Evolutionary conservation across 2,888 invertebrate genomes (phyloP), one percentile per base, ranked within the genome.

Genomic region (Ornithoptera priamus): DNA sequence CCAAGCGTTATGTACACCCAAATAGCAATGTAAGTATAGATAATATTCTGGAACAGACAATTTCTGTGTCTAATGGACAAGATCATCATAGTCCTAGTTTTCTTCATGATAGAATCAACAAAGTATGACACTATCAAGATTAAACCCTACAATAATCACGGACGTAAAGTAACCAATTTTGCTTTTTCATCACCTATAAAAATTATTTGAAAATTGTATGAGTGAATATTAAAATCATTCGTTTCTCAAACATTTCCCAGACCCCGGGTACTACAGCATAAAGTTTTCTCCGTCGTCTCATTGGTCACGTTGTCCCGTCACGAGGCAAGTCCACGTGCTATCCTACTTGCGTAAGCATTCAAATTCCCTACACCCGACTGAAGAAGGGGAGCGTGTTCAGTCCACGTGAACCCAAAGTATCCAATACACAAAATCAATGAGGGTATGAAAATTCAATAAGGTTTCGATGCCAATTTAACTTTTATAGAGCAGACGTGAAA

Each of bases 261-360:
- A 7, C 39, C 39, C 6, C 10, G 39, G 10, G n/a, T 5, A 7
- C 30, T 7, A 60, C 59, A 30, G 20, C 46, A 2, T 18, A 53
- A 46, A 15, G 39, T 39, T 30, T 24, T 58, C 42, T 15, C 17
- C 20, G 30, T 24, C n/a, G n/a, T 10, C 53, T 30, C 36, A n/a
- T 2, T 10, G 53, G 75, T 88, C 88, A 88, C 89, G 87, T 87
- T 86, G 83, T 71, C 70, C 72, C 70, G 75, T 80, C 89, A 86
- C 88, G 86, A 76, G 86, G 84, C 82, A 69, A 69, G 71, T 53
- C 72, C 50, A 20, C 39, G 70, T 36, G 62, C 50, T 46, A 72
- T 53, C 72, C 72, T 71, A 67, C 20, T 68, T 68, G 50, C 63
- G 68, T 59, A 68, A 68, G 59, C 63, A 63, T 10, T 20, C 7